Evolutionary conservation across 2,113 vertebrate species (phyloP).

Genomic region (Coptodon rendalli): DNA sequence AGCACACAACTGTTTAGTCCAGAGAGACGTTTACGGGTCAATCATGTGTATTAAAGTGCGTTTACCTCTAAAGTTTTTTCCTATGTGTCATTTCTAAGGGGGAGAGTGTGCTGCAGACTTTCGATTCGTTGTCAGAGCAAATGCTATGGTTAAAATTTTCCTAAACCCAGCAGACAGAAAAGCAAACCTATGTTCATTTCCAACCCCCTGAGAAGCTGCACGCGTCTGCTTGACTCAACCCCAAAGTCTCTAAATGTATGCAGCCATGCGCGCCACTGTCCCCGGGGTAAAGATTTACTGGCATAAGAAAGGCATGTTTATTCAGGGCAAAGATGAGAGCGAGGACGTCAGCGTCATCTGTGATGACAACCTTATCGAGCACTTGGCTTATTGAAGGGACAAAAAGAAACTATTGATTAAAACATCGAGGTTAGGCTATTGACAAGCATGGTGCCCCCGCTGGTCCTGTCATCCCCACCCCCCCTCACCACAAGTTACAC

Average conservation of each 20-base stretch:
- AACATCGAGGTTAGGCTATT: constrained; percentile 58
- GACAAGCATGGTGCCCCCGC: constrained; percentile 41
- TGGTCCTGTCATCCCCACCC: constrained; percentile 39
- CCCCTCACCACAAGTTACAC: constrained; percentile 20
- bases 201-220: background rate
- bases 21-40: constrained; percentile 88
- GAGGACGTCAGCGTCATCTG: constrained; percentile 49
- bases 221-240: background rate
- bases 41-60: constrained; percentile 86
- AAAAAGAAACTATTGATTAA: constrained; percentile 56
- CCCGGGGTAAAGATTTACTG: constrained; percentile 53
- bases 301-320: constrained; percentile 64
- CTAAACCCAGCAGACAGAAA: background rate
- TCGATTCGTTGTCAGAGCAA: background rate
- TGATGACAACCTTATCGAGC: constrained; percentile 72
- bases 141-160: background rate
- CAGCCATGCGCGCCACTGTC: constrained; percentile 46
- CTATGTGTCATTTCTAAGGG: constrained; percentile 23
- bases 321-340: constrained; percentile 51
- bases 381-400: constrained; percentile 53
- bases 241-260: constrained; percentile 49
- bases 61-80: constrained; percentile 31
- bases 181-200: background rate
- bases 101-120: background rate
- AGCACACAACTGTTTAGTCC: constrained; percentile 68